These are phyloP conservation scores for Epirrita christyi DNA, from an alignment of 2,888 invertebrate species.

Conservation along the genomic window DNA sequence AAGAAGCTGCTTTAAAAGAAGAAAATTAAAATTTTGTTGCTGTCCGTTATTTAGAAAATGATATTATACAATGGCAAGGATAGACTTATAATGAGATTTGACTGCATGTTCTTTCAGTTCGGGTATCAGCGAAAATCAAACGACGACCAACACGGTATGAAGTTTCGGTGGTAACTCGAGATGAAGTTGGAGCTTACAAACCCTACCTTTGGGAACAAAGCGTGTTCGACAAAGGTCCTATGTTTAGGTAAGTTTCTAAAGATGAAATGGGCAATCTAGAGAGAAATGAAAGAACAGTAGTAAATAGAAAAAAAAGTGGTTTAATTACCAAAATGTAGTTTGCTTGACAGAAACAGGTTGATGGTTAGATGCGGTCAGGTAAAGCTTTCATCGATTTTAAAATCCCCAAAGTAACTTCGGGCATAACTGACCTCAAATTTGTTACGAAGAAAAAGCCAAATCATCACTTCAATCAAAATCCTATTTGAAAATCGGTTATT, in stretches of 20 bases:
- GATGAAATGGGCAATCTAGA: too few species aligned
- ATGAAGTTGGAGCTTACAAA: slow-evolving; percentile 97
- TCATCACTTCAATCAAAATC: slow-evolving; percentile 3
- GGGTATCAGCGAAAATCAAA: slow-evolving; percentile 94
- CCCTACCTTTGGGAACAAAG: slow-evolving; percentile 98
- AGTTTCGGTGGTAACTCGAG: slow-evolving; percentile 96
- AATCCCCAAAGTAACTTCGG: neutral
- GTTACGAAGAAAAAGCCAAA: neutral
- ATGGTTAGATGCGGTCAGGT: too few species aligned
- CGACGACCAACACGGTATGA: slow-evolving; percentile 95
- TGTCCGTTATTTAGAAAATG: too few species aligned
- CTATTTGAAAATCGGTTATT: slow-evolving; percentile 11
- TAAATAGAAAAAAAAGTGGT: too few species aligned
- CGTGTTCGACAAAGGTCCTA: slow-evolving; percentile 96
- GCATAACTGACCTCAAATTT: neutral
- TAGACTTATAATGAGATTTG: neutral
- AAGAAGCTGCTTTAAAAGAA: too few species aligned
- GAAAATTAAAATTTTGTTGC: too few species aligned
- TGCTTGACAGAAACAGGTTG: too few species aligned
- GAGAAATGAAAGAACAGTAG: too few species aligned
- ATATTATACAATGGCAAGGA: too few species aligned
- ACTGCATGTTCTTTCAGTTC: slow-evolving; percentile 80
- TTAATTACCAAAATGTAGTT: too few species aligned
- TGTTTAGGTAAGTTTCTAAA: slow-evolving; percentile 88
- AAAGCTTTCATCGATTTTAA: neutral